These are phyloP conservation scores for Sarcophaga variegata DNA, from an alignment of 2,888 invertebrate species.

Conservation along the genomic window DNA sequence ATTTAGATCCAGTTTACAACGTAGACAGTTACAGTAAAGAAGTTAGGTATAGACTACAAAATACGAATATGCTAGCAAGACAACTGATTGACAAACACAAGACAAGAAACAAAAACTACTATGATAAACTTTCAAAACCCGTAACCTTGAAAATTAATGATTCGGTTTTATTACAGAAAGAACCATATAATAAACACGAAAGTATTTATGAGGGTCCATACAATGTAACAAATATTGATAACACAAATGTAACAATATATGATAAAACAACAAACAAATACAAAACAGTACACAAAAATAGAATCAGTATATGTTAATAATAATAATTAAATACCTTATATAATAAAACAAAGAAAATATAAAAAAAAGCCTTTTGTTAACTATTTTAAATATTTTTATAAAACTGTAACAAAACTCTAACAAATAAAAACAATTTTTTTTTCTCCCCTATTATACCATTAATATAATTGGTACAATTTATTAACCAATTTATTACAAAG, in stretches of 20 bases:
- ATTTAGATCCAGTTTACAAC: slow-evolving; percentile 14
- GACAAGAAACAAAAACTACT: slow-evolving; percentile 1
- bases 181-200: neutral
- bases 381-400: too few species aligned
- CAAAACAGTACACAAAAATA: slow-evolving; percentile 22
- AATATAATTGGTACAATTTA: too few species aligned
- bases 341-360: too few species aligned
- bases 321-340: too few species aligned
- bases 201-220: slow-evolving; percentile 20
- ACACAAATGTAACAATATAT: neutral
- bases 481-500: too few species aligned
- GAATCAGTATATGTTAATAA: neutral
- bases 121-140: too few species aligned
- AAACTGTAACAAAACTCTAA: too few species aligned
- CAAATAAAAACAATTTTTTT: too few species aligned
- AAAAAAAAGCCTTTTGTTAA: too few species aligned
- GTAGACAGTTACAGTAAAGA: slow-evolving; percentile 18
- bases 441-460: too few species aligned
- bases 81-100: slow-evolving; percentile 1
- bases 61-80: neutral
- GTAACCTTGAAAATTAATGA: too few species aligned
- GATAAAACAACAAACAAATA: neutral
- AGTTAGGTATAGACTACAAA: slow-evolving; percentile 19
- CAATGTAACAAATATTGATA: neutral
- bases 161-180: too few species aligned